These are phyloP conservation scores for Sphaeramia orbicularis DNA, from an alignment of 2,797 vertebrate species.

Conservation along the genomic window DNA sequence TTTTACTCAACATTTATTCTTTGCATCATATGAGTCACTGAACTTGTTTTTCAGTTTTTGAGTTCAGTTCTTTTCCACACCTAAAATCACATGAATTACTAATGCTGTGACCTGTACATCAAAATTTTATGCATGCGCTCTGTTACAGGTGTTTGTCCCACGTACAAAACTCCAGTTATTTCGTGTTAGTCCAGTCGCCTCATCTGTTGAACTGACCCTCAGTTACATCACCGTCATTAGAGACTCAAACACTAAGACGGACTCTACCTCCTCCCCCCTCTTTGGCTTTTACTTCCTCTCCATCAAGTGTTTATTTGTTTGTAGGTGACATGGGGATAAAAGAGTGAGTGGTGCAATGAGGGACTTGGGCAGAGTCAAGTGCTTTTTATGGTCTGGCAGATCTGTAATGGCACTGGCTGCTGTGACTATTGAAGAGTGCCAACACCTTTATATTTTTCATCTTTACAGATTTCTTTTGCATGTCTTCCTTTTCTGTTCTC, in stretches of 20 bases:
- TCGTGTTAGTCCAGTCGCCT: no score
- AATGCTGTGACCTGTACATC: no score
- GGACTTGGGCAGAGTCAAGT: slow-evolving; percentile 54
- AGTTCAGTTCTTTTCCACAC: no score
- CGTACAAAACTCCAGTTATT: no score
- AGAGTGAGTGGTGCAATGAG: slow-evolving; percentile 44
- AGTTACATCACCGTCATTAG: neutral
- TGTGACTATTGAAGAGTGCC: slow-evolving; percentile 38
- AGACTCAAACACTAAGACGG: slow-evolving; percentile 28
- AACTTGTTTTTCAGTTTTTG: no score
- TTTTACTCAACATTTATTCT: no score
- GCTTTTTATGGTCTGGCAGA: slow-evolving; percentile 58
- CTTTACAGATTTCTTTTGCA: slow-evolving; percentile 26
- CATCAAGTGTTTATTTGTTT: slow-evolving; percentile 76
- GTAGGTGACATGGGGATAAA: slow-evolving; percentile 62
- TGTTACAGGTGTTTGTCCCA: no score
- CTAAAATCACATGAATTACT: no score
- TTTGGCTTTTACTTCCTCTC: slow-evolving; percentile 51
- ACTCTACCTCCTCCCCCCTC: slow-evolving; percentile 23
- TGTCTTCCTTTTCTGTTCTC: slow-evolving; percentile 12
- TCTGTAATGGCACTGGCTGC: slow-evolving; percentile 42
- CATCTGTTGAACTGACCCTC: neutral
- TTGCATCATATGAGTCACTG: no score
- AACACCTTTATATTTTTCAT: slow-evolving; percentile 40
- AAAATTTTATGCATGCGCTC: no score